A percentile compares a stretch with the other conserved stretches of the same genome.
phyloP scores from a whole-genome alignment of 2,113 vertebrate genomes.

The Ochotona curzoniae region DNA sequence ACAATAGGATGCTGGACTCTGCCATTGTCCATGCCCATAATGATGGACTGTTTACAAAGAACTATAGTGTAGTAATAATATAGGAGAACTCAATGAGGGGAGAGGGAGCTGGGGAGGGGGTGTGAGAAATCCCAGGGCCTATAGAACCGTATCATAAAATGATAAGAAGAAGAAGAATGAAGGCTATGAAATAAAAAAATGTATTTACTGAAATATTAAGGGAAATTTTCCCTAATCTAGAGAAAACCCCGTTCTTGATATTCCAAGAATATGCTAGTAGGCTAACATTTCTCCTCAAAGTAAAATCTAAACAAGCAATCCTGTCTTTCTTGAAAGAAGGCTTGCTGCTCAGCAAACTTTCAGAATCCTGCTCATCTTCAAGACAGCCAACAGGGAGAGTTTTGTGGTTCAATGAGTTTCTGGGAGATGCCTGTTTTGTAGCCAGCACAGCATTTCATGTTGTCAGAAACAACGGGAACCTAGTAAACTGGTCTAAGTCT shows the following conservation, averaged over 20 bases:
- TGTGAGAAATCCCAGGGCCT: too few relatives aligned
- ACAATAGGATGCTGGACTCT: too few relatives aligned
- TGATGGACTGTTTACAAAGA: too few relatives aligned
- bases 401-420: not conserved
- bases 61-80: too few relatives aligned
- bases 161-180: too few relatives aligned
- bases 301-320: constrained; percentile 7
- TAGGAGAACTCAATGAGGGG: too few relatives aligned
- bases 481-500: not conserved
- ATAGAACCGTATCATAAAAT: too few relatives aligned
- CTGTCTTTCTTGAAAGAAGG: not conserved
- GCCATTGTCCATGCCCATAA: too few relatives aligned
- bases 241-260: not conserved
- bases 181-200: too few relatives aligned
- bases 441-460: not conserved
- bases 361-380: not conserved
- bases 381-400: not conserved
- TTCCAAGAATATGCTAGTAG: constrained; percentile 6
- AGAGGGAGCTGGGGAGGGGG: too few relatives aligned
- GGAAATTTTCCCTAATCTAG: too few relatives aligned
- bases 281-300: not conserved
- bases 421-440: not conserved
- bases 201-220: too few relatives aligned
- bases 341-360: not conserved
- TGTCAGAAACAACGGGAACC: not conserved